Base-by-base conservation (phyloP, 2,888 invertebrate species). In the Temnothorax unifasciatus region DNA sequence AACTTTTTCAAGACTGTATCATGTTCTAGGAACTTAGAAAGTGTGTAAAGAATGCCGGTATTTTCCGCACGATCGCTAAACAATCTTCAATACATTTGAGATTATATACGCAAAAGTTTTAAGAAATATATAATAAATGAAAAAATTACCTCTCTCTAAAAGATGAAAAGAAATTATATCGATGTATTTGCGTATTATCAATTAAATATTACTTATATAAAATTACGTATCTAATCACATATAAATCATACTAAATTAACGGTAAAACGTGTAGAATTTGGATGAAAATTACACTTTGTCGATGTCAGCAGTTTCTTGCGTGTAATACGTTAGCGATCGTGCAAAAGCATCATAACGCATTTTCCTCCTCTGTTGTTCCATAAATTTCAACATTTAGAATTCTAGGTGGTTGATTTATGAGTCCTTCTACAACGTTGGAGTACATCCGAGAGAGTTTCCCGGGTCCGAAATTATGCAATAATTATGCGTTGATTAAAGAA, bases 401-500 rank as follows among this genome's bases (percentile, higher is more conserved):
- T 79, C 47, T 44, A 21, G 47, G 18, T 47, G 69, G 79, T 47
- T 71, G 71, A 81, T 71, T 81, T 71, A 71, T 71, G 79, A 21
- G 13, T 61, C 41, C 59, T 71, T 47, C 71, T 79, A 59, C 71
- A 81, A 71, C 75, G 21, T 15, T 4, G 69, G 4, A 59, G 71
- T 47, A 54, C 47, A 59, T 79, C 41, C 34, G 69, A 21, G 71
- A 57, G 71, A 69, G 34, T 79, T 71, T 47, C 59, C 21, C 71
- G 29, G 47, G 21, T 71, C 59, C 47, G 21, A 71, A 71, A 81
- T 81, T 71, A 81, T 71, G 47, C 71, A 71, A 81, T 59, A 81
- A 81, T 81, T 81, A 59, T 38, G 38, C 71, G 71, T 81, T 81
- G 71, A 81, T 81, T 71, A 81, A 81, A 81, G 71, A 81, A 81